Percentiles rank a stretch among this genome's conserved stretches.
Evolutionary conservation across 1,140 invertebrate species (phyloP).

Genomic region (Tetragonula clypearis): DNA sequence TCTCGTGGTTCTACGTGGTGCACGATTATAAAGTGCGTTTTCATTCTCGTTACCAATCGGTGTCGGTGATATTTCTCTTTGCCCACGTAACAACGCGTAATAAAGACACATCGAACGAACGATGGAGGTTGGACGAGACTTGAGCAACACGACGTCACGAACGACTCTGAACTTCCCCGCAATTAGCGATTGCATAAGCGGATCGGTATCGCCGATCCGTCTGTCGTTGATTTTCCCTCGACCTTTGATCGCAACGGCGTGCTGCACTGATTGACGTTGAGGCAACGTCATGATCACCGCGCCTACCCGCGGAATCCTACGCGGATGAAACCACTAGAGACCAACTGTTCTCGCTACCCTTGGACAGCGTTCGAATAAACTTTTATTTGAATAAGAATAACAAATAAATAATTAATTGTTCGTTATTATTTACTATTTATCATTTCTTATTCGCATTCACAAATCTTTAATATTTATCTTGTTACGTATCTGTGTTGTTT

Average conservation of each 20-base stretch:
- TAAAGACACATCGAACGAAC: background rate
- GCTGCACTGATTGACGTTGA: constrained; percentile 12
- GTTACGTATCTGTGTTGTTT: too few species aligned
- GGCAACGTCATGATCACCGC: constrained; percentile 49
- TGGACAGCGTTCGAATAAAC: constrained; percentile 18
- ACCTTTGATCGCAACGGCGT: background rate
- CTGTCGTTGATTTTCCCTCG: constrained; percentile 3
- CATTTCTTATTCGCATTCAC: too few species aligned
- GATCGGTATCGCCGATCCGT: background rate
- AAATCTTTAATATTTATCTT: too few species aligned
- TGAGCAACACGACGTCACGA: background rate
- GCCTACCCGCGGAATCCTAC: constrained; percentile 46
- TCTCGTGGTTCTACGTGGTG: background rate
- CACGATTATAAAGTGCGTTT: background rate
- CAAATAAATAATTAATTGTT: too few species aligned
- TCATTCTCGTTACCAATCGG: background rate
- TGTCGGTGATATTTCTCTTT: background rate
- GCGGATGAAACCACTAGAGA: constrained; percentile 34
- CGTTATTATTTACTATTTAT: too few species aligned
- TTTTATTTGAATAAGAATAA: too few species aligned
- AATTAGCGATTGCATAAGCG: constrained; percentile 19
- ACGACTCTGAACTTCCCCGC: background rate
- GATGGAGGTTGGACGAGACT: background rate
- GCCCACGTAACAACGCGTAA: background rate
- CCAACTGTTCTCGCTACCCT: constrained; percentile 31